These are phyloP conservation scores for Perca flavescens DNA, from an alignment of 2,113 vertebrate species.

Conservation along the genomic window DNA sequence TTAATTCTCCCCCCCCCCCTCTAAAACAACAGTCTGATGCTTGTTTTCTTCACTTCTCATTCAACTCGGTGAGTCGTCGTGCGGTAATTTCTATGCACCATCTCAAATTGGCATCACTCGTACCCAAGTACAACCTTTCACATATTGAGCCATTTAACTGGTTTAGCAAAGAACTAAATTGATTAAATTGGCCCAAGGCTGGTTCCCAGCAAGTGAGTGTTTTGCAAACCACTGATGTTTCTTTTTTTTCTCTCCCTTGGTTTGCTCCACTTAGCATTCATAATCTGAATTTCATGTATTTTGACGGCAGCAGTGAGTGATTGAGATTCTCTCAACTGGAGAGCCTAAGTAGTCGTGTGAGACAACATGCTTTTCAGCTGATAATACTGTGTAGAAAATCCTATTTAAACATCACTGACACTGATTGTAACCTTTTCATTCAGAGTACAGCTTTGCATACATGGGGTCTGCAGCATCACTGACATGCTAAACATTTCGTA, in stretches of 20 bases:
- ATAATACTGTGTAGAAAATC: conserved; percentile 22
- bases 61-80: conserved; percentile 21
- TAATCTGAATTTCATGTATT: conserved; percentile 47
- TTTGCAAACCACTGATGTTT: conserved; percentile 46
- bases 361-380: conserved; percentile 36
- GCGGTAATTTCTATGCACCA: conserved; percentile 40
- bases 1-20: conserved; percentile 23
- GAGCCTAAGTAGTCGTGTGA: conserved; percentile 39
- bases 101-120: conserved; percentile 42
- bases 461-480: conserved; percentile 10
- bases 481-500: conserved; percentile 27
- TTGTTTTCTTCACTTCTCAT: conserved; percentile 32
- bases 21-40: conserved; percentile 26
- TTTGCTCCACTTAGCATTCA: conserved; percentile 15
- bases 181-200: conserved; percentile 46
- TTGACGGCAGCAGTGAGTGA: conserved; percentile 26
- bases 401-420: conserved; percentile 25
- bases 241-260: background rate
- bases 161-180: conserved; percentile 55
- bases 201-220: conserved; percentile 44
- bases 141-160: conserved; percentile 52
- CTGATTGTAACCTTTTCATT: conserved; percentile 41
- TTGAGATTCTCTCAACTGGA: conserved; percentile 32
- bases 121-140: conserved; percentile 34
- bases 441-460: conserved; percentile 30